These are phyloP conservation scores for Arremon brunneinucha DNA, from an alignment of 2,797 vertebrate species.

Conservation along the genomic window DNA sequence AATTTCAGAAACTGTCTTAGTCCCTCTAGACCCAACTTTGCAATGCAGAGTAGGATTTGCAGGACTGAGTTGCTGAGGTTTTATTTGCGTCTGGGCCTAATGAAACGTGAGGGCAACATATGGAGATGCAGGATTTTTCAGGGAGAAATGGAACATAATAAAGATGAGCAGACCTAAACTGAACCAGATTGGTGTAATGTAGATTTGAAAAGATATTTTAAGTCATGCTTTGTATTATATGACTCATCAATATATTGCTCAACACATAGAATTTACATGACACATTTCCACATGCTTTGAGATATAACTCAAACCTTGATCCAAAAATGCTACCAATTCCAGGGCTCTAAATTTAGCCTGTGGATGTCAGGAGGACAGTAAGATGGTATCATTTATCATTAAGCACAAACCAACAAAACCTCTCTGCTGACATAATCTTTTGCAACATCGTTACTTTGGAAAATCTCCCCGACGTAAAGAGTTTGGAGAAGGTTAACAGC, in stretches of 20 bases:
- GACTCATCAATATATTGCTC: constrained; percentile 36
- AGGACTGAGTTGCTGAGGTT: background rate
- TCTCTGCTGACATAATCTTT: background rate
- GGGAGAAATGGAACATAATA: background rate
- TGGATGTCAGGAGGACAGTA: background rate
- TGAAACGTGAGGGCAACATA: background rate
- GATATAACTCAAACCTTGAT: background rate
- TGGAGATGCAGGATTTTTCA: background rate
- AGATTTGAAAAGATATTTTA: constrained; percentile 34
- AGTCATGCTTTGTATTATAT: background rate
- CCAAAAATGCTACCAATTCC: background rate
- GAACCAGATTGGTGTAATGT: background rate
- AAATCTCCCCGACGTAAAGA: background rate
- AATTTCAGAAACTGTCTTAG: background rate
- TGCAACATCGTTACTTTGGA: background rate
- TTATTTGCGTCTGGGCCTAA: background rate
- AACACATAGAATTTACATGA: background rate
- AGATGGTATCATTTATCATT: background rate
- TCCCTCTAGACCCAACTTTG: background rate
- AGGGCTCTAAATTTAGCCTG: background rate
- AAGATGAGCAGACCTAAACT: background rate
- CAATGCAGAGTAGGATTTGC: background rate
- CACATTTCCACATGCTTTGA: background rate
- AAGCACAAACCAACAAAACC: background rate
- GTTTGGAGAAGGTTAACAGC: background rate